These are phyloP conservation scores for Aphelinus atriplicis DNA, from an alignment of 1,140 invertebrate species.

Conservation along the genomic window DNA sequence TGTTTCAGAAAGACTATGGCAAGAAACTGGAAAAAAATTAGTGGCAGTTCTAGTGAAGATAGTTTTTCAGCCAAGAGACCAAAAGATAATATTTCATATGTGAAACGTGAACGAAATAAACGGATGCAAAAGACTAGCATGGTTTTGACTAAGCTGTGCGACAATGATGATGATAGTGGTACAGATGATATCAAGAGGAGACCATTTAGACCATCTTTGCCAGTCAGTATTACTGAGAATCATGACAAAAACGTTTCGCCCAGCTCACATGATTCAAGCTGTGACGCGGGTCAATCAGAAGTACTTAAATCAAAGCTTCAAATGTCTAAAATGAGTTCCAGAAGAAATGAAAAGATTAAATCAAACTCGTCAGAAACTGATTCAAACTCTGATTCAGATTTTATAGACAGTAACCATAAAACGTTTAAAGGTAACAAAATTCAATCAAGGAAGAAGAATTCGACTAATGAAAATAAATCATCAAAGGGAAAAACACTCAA, in stretches of 20 bases:
- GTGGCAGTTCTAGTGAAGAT: constrained; percentile 15
- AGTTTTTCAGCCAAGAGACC: constrained; percentile 32
- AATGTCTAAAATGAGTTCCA: neutral
- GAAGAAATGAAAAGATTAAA: constrained; percentile 7
- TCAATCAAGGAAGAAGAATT: neutral
- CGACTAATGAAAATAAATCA: constrained; percentile 2
- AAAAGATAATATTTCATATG: constrained; percentile 20
- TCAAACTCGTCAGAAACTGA: neutral
- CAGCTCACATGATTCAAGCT: neutral
- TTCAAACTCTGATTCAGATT: neutral
- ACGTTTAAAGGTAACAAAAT: neutral
- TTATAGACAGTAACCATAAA: neutral
- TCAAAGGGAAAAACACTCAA: neutral
- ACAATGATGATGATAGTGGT: constrained; percentile 31
- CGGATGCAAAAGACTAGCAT: constrained; percentile 19
- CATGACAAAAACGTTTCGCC: constrained; percentile 8
- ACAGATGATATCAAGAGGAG: neutral
- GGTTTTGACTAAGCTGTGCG: constrained; percentile 31
- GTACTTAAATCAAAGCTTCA: neutral
- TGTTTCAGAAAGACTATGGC: constrained; percentile 52
- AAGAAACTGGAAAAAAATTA: constrained; percentile 33
- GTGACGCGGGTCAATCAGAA: neutral
- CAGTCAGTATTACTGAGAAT: constrained; percentile 22
- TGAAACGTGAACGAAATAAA: neutral
- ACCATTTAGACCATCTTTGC: neutral